phyloP scores from a whole-genome alignment of 2,888 invertebrate species.

The Tiphia femorata region DNA sequence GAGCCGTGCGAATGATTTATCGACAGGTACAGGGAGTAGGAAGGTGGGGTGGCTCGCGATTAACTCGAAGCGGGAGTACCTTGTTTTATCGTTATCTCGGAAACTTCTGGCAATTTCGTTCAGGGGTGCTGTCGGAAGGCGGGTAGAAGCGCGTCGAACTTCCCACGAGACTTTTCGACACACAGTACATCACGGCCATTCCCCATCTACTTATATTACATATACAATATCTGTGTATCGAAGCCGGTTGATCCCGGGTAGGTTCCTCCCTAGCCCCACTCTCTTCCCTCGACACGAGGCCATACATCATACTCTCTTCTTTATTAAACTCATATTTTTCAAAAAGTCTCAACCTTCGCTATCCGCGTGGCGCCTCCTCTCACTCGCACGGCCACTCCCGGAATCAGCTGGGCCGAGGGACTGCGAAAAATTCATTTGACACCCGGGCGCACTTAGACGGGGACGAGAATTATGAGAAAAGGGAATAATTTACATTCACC shows the following conservation, averaged over 20 bases:
- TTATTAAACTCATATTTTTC: constrained; percentile 68
- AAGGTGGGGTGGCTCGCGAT: too few species aligned
- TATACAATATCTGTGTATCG: constrained; percentile 61
- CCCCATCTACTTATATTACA: constrained; percentile 55
- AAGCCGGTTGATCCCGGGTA: constrained; percentile 59
- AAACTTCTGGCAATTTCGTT: constrained; percentile 19
- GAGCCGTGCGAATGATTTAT: too few species aligned
- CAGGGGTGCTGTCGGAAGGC: too few species aligned
- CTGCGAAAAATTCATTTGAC: constrained; percentile 43
- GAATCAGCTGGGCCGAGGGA: constrained; percentile 44
- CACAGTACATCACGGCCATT: constrained; percentile 38
- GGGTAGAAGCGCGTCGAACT: constrained; percentile 21
- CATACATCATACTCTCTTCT: constrained; percentile 66
- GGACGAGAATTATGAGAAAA: constrained; percentile 38
- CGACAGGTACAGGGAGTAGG: too few species aligned
- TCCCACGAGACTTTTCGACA: constrained; percentile 37
- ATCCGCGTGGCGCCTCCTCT: constrained; percentile 35
- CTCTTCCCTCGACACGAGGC: constrained; percentile 46
- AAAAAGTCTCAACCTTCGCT: constrained; percentile 51
- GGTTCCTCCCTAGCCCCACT: too few species aligned
- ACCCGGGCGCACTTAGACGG: constrained; percentile 39
- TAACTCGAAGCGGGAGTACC: too few species aligned
- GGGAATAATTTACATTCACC: constrained; percentile 38
- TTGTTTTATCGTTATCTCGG: too few species aligned
- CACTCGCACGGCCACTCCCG: constrained; percentile 27